Conservation (phyloP, 2,888 invertebrate genomes). For the Thysanoteuthis rhombus region DNA sequence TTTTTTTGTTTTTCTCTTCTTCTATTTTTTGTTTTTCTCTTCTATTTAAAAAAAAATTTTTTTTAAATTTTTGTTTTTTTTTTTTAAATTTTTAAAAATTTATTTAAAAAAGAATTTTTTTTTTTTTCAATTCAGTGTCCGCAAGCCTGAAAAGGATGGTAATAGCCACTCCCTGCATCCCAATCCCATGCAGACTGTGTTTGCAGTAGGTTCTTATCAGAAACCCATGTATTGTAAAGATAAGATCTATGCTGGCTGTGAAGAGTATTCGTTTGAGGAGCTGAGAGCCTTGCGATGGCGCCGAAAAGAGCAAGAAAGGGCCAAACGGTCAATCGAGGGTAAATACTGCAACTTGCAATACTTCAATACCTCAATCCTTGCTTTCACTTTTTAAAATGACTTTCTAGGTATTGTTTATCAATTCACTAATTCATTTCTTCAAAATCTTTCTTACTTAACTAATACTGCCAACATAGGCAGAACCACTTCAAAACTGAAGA, state of each 20-base stretch:
- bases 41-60: neutral
- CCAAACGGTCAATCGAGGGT: neutral
- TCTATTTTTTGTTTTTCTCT: too few species aligned
- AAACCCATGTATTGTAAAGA: slow-evolving; percentile 78
- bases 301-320: slow-evolving; percentile 37
- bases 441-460: too few species aligned
- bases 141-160: slow-evolving; percentile 50
- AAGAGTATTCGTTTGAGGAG: slow-evolving; percentile 83
- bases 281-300: slow-evolving; percentile 71
- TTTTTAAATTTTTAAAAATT: too few species aligned
- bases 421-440: too few species aligned
- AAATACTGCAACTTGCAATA: neutral
- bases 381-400: too few species aligned
- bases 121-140: slow-evolving; percentile 41
- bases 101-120: neutral
- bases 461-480: too few species aligned
- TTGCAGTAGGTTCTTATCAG: slow-evolving; percentile 65
- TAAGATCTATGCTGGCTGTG: slow-evolving; percentile 74
- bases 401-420: too few species aligned
- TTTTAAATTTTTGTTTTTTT: neutral
- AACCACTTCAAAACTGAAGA: too few species aligned
- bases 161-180: slow-evolving; percentile 60
- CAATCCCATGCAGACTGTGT: neutral
- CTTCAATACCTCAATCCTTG: too few species aligned
- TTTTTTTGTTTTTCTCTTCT: too few species aligned